Percentiles rank a stretch among this genome's conserved stretches.
Evolutionary conservation across 1,140 invertebrate genomes (phyloP).

Genomic region (Drosophila nebulosa): DNA sequence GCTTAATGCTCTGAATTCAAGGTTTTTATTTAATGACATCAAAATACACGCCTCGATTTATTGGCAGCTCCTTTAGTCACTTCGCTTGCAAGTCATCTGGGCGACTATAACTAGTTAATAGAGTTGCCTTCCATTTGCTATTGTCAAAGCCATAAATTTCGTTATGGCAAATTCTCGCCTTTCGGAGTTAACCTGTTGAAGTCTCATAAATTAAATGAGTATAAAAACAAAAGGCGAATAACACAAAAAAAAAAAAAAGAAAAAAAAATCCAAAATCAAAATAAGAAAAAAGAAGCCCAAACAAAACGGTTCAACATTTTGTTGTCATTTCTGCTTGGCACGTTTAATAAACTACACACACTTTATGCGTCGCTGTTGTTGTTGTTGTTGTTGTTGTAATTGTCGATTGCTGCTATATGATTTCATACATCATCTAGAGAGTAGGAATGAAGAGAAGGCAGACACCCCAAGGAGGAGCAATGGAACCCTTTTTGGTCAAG

Average conservation of each 20-base stretch:
- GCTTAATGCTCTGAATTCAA: too few relatives aligned
- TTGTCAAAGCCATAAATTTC: background rate
- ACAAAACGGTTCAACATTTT: constrained; percentile 41
- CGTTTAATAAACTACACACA: constrained; percentile 77
- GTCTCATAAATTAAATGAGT: constrained; percentile 66
- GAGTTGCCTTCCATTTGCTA: constrained; percentile 29
- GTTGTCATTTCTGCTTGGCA: constrained; percentile 55
- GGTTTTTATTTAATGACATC: too few relatives aligned
- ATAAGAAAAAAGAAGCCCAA: constrained; percentile 3
- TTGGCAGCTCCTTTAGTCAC: background rate
- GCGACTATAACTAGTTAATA: background rate
- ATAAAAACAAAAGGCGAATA: constrained; percentile 4
- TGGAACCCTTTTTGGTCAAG: background rate
- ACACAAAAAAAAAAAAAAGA: background rate
- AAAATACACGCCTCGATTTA: too few relatives aligned
- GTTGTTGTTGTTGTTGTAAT: constrained; percentile 24
- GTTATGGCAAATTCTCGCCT: constrained; percentile 66
- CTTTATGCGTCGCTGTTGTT: constrained; percentile 29
- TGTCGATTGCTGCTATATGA: constrained; percentile 75
- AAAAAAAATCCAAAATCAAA: background rate
- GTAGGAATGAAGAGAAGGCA: constrained; percentile 3
- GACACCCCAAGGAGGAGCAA: constrained; percentile 27
- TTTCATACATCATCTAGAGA: constrained; percentile 72
- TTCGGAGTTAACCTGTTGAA: constrained; percentile 62
- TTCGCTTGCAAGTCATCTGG: background rate